These are phyloP conservation scores for Gallinago paraguaiae DNA, from an alignment of 2,113 vertebrate genomes.

Conservation along the genomic window DNA sequence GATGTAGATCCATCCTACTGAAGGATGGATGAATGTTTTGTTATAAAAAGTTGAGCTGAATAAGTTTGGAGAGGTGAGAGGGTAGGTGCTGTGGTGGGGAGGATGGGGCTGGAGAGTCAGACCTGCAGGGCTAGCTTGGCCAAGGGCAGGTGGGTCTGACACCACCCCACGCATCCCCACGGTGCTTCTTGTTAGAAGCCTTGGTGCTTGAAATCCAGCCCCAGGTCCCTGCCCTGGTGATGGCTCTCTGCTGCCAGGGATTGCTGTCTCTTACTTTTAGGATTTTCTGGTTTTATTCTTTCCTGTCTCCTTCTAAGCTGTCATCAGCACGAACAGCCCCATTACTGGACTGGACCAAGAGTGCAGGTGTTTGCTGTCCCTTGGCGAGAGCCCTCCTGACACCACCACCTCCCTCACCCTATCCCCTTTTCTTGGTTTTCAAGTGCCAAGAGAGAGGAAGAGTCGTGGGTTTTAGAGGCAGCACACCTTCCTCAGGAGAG, in stretches of 20 bases:
- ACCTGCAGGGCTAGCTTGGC: neutral
- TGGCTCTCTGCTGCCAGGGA: accelerated
- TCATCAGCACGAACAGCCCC: neutral
- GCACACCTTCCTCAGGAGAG: neutral
- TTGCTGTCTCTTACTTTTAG: neutral
- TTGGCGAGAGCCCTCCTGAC: neutral
- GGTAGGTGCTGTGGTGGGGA: neutral
- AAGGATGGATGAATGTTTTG: neutral
- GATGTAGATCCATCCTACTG: too few relatives aligned
- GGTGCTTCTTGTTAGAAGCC: neutral
- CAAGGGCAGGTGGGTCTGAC: neutral
- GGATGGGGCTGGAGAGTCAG: neutral
- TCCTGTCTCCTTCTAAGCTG: neutral
- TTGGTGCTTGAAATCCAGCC: neutral
- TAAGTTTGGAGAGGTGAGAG: neutral
- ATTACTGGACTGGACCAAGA: neutral
- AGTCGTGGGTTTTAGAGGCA: neutral
- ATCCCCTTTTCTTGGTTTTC: neutral
- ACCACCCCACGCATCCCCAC: neutral
- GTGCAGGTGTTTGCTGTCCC: neutral
- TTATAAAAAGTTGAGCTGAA: neutral
- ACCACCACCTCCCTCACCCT: neutral
- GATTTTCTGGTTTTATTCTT: neutral
- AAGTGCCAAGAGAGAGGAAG: neutral
- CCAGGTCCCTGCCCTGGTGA: neutral